Base-by-base conservation (phyloP, 2,113 vertebrate species). In the Xiphorhynchus elegans region DNA sequence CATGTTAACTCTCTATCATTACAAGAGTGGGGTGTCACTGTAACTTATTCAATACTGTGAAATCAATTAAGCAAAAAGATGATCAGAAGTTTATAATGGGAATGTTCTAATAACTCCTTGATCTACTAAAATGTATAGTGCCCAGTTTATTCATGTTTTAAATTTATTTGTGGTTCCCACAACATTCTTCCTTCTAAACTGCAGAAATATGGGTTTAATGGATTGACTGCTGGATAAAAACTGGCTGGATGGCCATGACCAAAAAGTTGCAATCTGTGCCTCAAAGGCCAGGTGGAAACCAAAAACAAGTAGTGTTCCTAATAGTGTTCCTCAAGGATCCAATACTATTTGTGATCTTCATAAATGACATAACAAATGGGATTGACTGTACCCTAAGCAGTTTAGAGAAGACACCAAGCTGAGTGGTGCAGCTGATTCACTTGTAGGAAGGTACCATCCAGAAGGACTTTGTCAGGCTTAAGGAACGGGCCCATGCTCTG, bases 31-130 rank as follows among this genome's bases (percentile, higher is more conserved):
- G 11, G 7, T 93, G n/a, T 91, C 84, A 72, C 29, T 86, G 55
- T 77, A 95, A 72, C 63, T 97, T 85, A 87, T 49, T 91, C 37
- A 91, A 75, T 91, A 95, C 33, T 81, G 67, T 29, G 96, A 95
- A 97, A 93, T 96, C 89, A 96, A 84, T 95, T 96, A 92, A 89
- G 87, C 35, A 87, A 84, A 96, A 95, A 89, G 56, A 75, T 59
- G 47, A 85, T 56, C 40, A 73, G 42, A 94, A 94, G 20, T 21
- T 87, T 94, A 58, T 93, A 77, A 73, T 47, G 39, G 37, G 19
- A 23, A 79, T 93, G 26, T 18, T 93, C 35, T 84, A 96, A 93
- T 84, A 84, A 83, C 60, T 66, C 28, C 21, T n/a, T 25, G 25
- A 85, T 96, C 89, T 94, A 73, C 12, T 50, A 79, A 81, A 86